Conservation (phyloP, 2,888 invertebrate species). For the Neria commutata region DNA sequence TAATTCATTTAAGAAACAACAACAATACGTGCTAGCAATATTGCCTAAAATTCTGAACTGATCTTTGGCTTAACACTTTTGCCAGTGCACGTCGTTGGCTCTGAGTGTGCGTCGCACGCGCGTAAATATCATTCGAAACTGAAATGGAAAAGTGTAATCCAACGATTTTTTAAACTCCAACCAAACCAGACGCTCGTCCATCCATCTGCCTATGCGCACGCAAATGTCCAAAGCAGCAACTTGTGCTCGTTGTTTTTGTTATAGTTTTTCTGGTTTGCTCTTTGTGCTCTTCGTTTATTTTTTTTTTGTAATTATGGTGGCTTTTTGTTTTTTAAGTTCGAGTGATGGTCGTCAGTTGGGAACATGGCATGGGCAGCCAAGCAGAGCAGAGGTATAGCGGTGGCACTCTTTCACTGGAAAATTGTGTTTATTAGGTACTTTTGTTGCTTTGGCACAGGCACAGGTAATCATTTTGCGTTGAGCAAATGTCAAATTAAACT, state of each 20-base stretch:
- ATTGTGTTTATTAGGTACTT: neutral
- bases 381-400: too few species aligned
- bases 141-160: constrained; percentile 9
- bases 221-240: constrained; percentile 15
- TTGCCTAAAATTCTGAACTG: too few species aligned
- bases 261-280: constrained; percentile 10
- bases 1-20: neutral
- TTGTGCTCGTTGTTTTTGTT: constrained; percentile 4
- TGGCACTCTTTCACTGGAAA: constrained; percentile 4
- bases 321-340: neutral
- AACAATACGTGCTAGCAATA: too few species aligned
- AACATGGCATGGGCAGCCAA: too few species aligned
- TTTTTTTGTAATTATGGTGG: neutral
- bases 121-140: constrained; percentile 19
- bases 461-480: neutral
- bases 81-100: too few species aligned
- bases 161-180: constrained; percentile 1
- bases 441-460: neutral
- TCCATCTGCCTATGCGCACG: neutral
- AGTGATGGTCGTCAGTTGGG: constrained; percentile 8
- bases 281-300: neutral
- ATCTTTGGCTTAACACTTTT: too few species aligned
- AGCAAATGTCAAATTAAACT: too few species aligned
- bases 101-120: constrained; percentile 9
- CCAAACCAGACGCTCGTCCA: neutral